Evolutionary conservation across 2,888 invertebrate genomes (phyloP), one percentile per base, ranked within the genome.

Genomic region (Oligia strigilis): DNA sequence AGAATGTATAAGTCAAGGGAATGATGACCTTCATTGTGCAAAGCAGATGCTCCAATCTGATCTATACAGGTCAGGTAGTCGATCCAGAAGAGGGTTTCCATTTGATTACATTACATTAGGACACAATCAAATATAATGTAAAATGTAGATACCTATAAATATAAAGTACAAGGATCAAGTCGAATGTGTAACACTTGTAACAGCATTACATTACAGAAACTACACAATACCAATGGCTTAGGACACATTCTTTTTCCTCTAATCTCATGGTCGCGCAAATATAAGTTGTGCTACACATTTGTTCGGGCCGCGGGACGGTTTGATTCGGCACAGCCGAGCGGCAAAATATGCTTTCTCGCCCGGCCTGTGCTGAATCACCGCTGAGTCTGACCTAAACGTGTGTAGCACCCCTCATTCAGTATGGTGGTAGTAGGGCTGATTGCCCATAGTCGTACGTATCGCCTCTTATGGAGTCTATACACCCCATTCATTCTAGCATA

Each of bases 11-110:
- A 36, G 14, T 67, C 5, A 67, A 67, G 58, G 55, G 67, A 67
- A 75, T 58, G 55, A 75, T 69, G 55, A 58, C 80, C 40, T 77
- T 82, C 29, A 55, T 40, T 6, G 23, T 64, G 62, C n/a, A 73
- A 14, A 73, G 43, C n/a, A 23, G 14, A 71, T 55, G 71, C 23
- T 55, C 70, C 23, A 23, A 71, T 70, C 23, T 71, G 52, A 23
- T 36, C 8, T 71, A 55, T 17, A 23, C 40, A 40, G 40, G 40
- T 36, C 49, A 29, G 13, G 46, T 46, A 13, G 19, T 77, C 55
- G 14, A 72, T 79, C 36, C 8, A n/a, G 36, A 14, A 52, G 2
- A 55, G 3, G 17, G 11, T 23, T 58, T 4, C 58, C 60, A 60
- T n/a, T 17, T 58, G 9, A 58, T 58, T 29, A 62, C 29, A 13